Conservation (phyloP, 2,888 invertebrate genomes). For the Agriopis leucophaearia region DNA sequence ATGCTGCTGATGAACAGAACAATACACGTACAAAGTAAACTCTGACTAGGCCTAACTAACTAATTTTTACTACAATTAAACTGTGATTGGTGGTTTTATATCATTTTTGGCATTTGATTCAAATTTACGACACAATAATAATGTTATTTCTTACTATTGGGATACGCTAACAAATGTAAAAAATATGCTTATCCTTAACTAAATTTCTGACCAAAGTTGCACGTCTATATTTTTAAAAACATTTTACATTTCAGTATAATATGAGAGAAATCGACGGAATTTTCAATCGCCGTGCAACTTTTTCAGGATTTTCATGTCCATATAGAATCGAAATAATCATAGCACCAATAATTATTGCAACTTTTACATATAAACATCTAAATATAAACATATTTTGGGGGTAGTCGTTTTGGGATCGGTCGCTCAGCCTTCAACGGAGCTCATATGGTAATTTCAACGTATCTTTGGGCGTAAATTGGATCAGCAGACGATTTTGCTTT, state of each 20-base stretch:
- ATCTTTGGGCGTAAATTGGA: slow-evolving; percentile 49
- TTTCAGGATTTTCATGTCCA: not conserved
- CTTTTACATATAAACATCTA: slow-evolving; percentile 22
- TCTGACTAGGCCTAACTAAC: slow-evolving; percentile 68
- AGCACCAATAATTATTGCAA: slow-evolving; percentile 38
- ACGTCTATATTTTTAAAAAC: slow-evolving; percentile 3
- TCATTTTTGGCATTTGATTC: slow-evolving; percentile 78
- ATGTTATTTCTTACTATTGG: not conserved
- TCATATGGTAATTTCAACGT: slow-evolving; percentile 48
- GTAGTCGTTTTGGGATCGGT: slow-evolving; percentile 38
- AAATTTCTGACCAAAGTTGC: slow-evolving; percentile 7
- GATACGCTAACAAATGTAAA: slow-evolving; percentile 1
- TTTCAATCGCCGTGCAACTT: not conserved
- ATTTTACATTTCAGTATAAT: no score
- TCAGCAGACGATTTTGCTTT: slow-evolving; percentile 12
- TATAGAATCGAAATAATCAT: slow-evolving; percentile 18
- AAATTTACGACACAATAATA: slow-evolving; percentile 37
- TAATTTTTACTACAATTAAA: slow-evolving; percentile 54
- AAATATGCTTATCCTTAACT: not conserved
- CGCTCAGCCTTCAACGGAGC: slow-evolving; percentile 27
- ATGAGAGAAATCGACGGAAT: no score
- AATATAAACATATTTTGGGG: slow-evolving; percentile 36
- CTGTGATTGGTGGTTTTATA: slow-evolving; percentile 78
- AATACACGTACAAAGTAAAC: slow-evolving; percentile 15
- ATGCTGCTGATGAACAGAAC: not conserved